phyloP scores from a whole-genome alignment of 2,888 invertebrate species.

The Adineta ricciae region DNA sequence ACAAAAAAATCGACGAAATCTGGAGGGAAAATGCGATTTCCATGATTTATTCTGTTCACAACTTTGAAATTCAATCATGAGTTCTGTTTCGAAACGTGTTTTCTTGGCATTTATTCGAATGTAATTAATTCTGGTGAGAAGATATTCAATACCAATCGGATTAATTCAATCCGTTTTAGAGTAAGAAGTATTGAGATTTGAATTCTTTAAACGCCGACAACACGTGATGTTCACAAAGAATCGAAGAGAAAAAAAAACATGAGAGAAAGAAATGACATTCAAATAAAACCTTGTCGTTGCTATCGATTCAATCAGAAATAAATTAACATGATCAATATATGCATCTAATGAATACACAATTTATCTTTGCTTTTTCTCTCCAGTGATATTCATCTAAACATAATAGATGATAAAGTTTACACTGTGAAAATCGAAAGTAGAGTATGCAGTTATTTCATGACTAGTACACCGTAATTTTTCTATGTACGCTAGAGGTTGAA shows the following conservation, averaged over 20 bases:
- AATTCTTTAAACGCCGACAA: background rate
- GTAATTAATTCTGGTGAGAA: no score
- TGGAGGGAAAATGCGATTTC: background rate
- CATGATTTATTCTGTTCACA: background rate
- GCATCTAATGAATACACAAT: background rate
- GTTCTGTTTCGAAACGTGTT: no score
- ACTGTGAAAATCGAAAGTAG: no score
- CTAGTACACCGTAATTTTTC: no score
- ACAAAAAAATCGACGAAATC: no score
- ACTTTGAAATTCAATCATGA: no score
- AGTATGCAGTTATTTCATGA: no score
- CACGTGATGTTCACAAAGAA: background rate
- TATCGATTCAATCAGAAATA: background rate
- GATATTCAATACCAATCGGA: no score
- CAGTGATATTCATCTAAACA: background rate
- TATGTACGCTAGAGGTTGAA: no score
- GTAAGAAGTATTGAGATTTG: no score
- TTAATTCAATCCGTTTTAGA: no score
- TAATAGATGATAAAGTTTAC: background rate
- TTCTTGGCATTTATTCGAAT: no score
- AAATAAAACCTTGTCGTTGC: background rate
- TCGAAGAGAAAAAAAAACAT: background rate
- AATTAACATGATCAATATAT: background rate
- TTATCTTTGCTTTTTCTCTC: background rate
- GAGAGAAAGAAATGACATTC: background rate